Conservation (phyloP, 1,140 invertebrate genomes). For the Dinoponera quadriceps region DNA sequence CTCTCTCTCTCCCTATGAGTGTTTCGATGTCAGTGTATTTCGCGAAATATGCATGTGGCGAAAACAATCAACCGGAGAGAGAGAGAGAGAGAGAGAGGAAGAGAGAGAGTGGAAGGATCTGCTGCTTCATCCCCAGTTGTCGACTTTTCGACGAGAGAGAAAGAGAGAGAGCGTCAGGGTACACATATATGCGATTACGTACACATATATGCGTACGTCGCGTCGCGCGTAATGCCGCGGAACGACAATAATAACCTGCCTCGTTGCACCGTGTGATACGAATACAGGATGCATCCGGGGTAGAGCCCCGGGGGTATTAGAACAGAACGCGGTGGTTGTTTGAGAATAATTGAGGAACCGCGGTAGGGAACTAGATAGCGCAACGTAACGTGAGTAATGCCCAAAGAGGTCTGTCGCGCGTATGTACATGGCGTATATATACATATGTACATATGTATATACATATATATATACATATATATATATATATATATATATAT, state of each 20-base stretch:
- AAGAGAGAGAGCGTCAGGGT: no score
- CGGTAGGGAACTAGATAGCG: conserved; percentile 63
- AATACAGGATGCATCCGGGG: conserved; percentile 4
- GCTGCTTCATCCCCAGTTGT: conserved; percentile 25
- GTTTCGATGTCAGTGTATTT: conserved; percentile 24
- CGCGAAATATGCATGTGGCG: conserved; percentile 34
- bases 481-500: conserved; percentile 8
- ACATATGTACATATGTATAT: conserved; percentile 28
- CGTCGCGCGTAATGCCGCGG: conserved; percentile 58
- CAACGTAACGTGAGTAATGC: conserved; percentile 70
- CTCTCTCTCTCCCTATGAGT: not conserved
- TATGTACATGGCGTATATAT: not conserved
- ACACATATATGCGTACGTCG: conserved; percentile 18
- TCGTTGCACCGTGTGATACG: conserved; percentile 58
- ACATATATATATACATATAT: conserved; percentile 12
- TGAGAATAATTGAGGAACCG: conserved; percentile 81
- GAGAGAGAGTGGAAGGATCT: not conserved
- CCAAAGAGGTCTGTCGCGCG: conserved; percentile 63
- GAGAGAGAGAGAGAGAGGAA: not conserved
- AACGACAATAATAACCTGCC: conserved; percentile 73
- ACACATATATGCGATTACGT: no score
- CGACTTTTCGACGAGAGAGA: conserved; percentile 42
- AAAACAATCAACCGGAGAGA: conserved; percentile 57
- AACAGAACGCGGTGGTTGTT: conserved; percentile 79
- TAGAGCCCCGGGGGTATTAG: conserved; percentile 72